Evolutionary conservation across 2,888 invertebrate genomes (phyloP), one percentile per base, ranked within the genome.

Genomic region (Tanytarsus gracilentus): DNA sequence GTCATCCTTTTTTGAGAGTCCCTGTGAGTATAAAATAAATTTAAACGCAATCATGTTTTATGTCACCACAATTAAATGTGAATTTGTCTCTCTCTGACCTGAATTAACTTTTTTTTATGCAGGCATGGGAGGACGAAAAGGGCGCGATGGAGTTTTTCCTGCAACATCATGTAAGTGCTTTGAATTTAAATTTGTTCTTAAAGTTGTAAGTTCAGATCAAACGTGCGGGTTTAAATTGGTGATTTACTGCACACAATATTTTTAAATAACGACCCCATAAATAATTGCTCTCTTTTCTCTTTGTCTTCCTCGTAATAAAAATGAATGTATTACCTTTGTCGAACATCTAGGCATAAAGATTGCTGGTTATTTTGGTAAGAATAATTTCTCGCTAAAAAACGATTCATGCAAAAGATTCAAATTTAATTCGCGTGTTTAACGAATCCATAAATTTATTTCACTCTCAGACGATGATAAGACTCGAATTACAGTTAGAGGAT

Each of bases 111-210:
- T 8, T 44, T 16, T 21, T 44, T 23, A 8, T 44, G 44, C 9
- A 58, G 58, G 58, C 62, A 87, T 91, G 85, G 95, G 95, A 0
- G 94, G 94, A 0, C 78, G 95, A 65, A 96, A 95, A 74, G 90
- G 88, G 1, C 78, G 97, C 29, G 85, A 92, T 68, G 98, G 97
- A 0, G 76, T 93, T 8, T 98, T 96, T 75, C 98, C 97, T 0
- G 97, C 96, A 16, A 96, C 97, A 1, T 89, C 95, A 49, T 98
- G 58, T 44, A n/a, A 49, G 49, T 49, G 16, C 6, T n/a, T n/a
- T n/a, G n/a, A n/a, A n/a, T n/a, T n/a, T n/a, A n/a, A n/a, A n/a
- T n/a, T n/a, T n/a, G n/a, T n/a, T n/a, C n/a, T n/a, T n/a, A n/a
- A n/a, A n/a, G n/a, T n/a, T n/a, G n/a, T n/a, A n/a, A n/a, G n/a